Base-by-base conservation (phyloP, 2,113 vertebrate genomes). In the Phalacrocorax brasilianus region DNA sequence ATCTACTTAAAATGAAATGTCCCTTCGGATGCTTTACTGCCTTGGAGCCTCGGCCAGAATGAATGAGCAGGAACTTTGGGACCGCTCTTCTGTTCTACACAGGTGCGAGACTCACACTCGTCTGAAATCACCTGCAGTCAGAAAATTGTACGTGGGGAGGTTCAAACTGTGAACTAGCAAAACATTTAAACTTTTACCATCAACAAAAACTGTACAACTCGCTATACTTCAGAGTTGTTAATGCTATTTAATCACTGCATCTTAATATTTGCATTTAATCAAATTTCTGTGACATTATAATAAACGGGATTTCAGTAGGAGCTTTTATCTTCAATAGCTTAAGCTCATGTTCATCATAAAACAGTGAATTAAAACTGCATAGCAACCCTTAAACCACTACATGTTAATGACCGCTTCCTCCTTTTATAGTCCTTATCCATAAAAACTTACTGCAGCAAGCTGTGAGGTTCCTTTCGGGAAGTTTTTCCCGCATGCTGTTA, bases 351-450 rank as follows among this genome's bases (percentile, higher is more conserved):
- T 58, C 26, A 38, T 56, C 65, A 38, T 13, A 26, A 24, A 62
- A 11, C 0, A 1, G 23, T 27, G 27, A 71, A 67, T 22, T 27
- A 47, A 82, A 52, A 12, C 16, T 1, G 2, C 59, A 58, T 1
- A 53, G 23, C 8, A n/a, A 8, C 28, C 5, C 33, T 47, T 49
- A 53, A 42, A 17, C 22, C 7, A 27, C 27, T 52, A 55, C 14
- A 61, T 20, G 6, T 23, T 58, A 63, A 19, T 2, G 8, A 71
- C 22, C 22, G 8, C 38, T 71, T 61, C 35, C 38, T 83, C 53
- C 15, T 61, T 73, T 21, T 30, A 30, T 24, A 58, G 56, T 11
- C 28, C 6, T 73, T 72, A 33, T 22, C 49, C 71, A 59, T 14
- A 67, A 72, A 50, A 77, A 33, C 26, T 49, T 53, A 20, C 30